Conservation (phyloP, 2,797 vertebrate species). For the Enteromius trimaculatus region DNA sequence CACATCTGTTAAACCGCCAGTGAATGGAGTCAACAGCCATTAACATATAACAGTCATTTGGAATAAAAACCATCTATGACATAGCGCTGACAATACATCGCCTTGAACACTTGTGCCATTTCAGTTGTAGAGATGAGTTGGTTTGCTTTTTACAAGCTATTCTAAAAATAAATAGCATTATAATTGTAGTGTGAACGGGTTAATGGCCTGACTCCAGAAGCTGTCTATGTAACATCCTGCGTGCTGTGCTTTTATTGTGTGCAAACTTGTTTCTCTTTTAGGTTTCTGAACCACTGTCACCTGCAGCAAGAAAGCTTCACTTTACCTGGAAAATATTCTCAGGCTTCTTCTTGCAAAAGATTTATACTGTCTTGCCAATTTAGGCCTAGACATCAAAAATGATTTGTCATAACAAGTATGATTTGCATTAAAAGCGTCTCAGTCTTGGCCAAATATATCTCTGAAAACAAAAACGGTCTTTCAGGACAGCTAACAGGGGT, state of each 20-base stretch:
- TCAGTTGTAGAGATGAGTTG: neutral
- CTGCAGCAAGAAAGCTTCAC: constrained; percentile 57
- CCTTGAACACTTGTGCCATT: neutral
- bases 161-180: constrained; percentile 16
- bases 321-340: constrained; percentile 35
- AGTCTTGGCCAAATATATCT: constrained; percentile 2
- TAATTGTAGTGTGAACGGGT: constrained; percentile 4
- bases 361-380: constrained; percentile 38
- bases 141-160: constrained; percentile 1
- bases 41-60: neutral
- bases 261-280: constrained; percentile 57
- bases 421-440: constrained; percentile 20
- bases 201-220: constrained; percentile 21
- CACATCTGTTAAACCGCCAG: neutral
- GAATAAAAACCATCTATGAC: neutral
- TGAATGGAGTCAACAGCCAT: neutral
- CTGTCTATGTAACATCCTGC: constrained; percentile 4
- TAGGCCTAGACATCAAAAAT: constrained; percentile 25
- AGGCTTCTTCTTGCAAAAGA: constrained; percentile 44
- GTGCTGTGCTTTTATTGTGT: neutral
- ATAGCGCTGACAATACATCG: neutral
- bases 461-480: constrained; percentile 18
- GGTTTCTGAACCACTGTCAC: constrained; percentile 62
- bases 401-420: constrained; percentile 31
- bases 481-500: neutral